phyloP scores from a whole-genome alignment of 2,797 vertebrate species.

The Clarias laeviceps region DNA sequence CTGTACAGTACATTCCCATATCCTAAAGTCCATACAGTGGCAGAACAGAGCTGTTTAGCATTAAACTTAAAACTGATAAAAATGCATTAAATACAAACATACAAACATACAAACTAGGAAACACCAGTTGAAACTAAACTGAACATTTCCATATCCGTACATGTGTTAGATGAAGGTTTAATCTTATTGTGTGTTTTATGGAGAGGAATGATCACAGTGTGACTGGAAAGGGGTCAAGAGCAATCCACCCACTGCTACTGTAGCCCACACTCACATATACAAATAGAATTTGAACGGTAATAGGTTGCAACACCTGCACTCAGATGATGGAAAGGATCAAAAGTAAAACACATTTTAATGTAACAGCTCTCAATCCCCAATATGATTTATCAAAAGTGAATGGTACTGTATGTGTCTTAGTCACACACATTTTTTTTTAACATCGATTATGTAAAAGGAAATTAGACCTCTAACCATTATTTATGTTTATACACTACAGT shows the following conservation, averaged over 20 bases:
- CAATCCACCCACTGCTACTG: constrained; percentile 38
- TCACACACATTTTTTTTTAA: neutral
- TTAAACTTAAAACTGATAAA: neutral
- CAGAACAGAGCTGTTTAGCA: neutral
- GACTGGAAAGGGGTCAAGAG: constrained; percentile 56
- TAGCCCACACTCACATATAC: constrained; percentile 36
- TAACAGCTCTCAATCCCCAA: constrained; percentile 41
- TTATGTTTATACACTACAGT: neutral
- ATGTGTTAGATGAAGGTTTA: constrained; percentile 19
- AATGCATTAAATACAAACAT: neutral
- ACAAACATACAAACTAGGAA: neutral
- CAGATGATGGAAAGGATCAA: constrained; percentile 37
- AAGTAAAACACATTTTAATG: constrained; percentile 50
- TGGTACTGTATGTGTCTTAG: neutral
- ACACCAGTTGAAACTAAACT: constrained; percentile 4
- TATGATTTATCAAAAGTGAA: constrained; percentile 1
- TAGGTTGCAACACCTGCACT: constrained; percentile 41
- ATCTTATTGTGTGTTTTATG: constrained; percentile 36
- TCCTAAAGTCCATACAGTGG: neutral
- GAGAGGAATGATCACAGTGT: constrained; percentile 45
- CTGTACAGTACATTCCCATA: neutral
- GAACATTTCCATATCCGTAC: constrained; percentile 35
- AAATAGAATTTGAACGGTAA: constrained; percentile 46
- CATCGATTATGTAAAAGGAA: neutral
- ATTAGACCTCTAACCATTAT: neutral